Evolutionary conservation across 2,113 vertebrate genomes (phyloP).

Genomic region (Ciconia boyciana): DNA sequence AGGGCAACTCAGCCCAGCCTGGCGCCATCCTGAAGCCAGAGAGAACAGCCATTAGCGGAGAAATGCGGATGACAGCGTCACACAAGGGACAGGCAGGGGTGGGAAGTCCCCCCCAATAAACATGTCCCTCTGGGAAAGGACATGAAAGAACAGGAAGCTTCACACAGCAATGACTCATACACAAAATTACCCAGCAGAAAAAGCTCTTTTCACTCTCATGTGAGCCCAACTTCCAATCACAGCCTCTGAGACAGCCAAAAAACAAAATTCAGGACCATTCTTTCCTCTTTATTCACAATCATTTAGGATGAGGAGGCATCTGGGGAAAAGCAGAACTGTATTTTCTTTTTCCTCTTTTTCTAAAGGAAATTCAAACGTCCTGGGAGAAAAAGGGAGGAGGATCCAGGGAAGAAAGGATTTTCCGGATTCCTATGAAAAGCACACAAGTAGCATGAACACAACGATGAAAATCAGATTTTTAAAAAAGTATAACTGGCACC

Average conservation of each 20-base stretch:
- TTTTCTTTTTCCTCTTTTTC: constrained; percentile 48
- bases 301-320: background rate
- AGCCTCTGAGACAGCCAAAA: background rate
- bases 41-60: fast-evolving
- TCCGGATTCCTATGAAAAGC: constrained; percentile 37
- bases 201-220: background rate
- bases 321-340: background rate
- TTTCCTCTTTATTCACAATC: constrained; percentile 56
- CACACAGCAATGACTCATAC: background rate
- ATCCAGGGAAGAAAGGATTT: background rate
- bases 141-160: constrained; percentile 24
- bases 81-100: background rate
- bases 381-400: background rate
- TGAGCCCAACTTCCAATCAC: background rate
- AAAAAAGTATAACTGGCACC: constrained; percentile 47
- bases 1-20: background rate
- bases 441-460: constrained; percentile 33
- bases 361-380: constrained; percentile 7
- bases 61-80: background rate
- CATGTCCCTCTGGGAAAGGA: background rate
- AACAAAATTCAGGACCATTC: background rate
- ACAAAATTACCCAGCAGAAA: background rate
- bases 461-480: background rate
- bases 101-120: background rate
- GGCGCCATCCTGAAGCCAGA: background rate